Evolutionary conservation across 2,888 invertebrate genomes (phyloP).

Genomic region (Phorcus lineatus): DNA sequence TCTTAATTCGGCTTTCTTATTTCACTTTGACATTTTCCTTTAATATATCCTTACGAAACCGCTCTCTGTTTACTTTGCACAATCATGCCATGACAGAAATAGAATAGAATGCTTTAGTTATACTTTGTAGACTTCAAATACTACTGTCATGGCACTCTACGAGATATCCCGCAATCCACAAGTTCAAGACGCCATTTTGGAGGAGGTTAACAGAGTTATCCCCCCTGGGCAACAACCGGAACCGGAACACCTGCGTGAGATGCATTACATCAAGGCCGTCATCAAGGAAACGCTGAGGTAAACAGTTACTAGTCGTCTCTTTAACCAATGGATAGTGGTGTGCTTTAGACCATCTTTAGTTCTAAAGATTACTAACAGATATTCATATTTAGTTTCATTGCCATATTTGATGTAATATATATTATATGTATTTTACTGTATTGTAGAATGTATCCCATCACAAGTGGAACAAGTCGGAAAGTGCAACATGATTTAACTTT

Average conservation of each 20-base stretch:
- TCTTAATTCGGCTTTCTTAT: background rate
- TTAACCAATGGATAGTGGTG: no score
- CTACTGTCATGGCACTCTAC: background rate
- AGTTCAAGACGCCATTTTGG: background rate
- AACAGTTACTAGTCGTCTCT: background rate
- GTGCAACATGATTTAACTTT: conserved; percentile 37
- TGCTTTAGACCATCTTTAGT: no score
- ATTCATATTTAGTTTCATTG: no score
- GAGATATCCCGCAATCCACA: background rate
- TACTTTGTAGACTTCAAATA: background rate
- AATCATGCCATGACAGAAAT: no score
- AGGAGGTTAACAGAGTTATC: background rate
- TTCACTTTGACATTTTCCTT: background rate
- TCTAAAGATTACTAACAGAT: no score
- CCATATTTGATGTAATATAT: no score
- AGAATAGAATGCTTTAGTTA: no score
- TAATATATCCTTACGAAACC: background rate
- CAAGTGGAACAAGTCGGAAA: conserved; percentile 18
- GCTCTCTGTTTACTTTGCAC: no score
- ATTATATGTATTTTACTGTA: background rate
- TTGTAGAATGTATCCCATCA: background rate
- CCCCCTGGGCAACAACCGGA: background rate
- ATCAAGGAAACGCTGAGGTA: background rate
- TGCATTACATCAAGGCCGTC: background rate
- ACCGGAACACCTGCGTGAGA: background rate